These are phyloP conservation scores for Rafetus swinhoei DNA, from an alignment of 2,113 vertebrate species.

Conservation along the genomic window DNA sequence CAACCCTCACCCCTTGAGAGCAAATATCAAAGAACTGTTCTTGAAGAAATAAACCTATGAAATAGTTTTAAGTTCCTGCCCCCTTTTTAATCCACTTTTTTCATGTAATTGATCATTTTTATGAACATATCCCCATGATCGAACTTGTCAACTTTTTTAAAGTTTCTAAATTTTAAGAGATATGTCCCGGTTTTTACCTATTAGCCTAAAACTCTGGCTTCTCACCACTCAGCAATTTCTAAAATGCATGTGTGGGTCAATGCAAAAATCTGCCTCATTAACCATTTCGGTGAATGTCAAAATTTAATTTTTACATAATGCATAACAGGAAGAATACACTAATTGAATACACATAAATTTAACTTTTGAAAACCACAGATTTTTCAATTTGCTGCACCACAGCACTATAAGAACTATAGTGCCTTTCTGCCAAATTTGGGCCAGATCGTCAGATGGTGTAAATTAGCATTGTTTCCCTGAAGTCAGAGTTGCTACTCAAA, in stretches of 20 bases:
- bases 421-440: not conserved
- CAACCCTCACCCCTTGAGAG: not conserved
- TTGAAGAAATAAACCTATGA: not conserved
- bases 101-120: not conserved
- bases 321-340: not conserved
- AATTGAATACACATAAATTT: not conserved
- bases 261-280: not conserved
- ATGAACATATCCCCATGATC: not conserved
- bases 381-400: not conserved
- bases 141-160: not conserved
- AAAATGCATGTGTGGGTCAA: not conserved
- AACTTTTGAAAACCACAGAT: not conserved
- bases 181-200: not conserved
- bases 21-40: not conserved
- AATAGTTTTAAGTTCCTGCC: not conserved
- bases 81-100: not conserved
- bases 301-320: not conserved
- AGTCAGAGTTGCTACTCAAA: not conserved
- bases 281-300: not conserved
- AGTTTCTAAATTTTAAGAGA: not conserved
- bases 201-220: not conserved
- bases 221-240: not conserved
- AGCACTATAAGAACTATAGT: not conserved
- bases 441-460: not conserved
- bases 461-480: no score